Evolutionary conservation across 2,888 invertebrate genomes (phyloP), one percentile per base, ranked within the genome.

Genomic region (Cosmia trapezina): DNA sequence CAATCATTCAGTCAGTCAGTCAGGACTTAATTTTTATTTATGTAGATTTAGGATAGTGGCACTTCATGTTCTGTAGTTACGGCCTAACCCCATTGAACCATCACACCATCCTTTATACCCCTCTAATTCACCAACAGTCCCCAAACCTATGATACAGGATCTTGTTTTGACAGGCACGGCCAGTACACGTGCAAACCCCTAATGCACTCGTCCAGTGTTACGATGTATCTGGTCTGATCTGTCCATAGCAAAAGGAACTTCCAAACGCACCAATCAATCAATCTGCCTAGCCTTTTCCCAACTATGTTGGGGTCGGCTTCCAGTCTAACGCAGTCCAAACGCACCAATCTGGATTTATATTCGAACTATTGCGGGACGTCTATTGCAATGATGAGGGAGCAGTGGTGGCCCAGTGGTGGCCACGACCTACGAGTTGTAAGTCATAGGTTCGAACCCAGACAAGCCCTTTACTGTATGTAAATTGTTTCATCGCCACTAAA

Each of bases 191-290:
- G 43, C 14, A 49, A 56, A 37, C 47, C 37, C 11, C 11, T 41
- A 67, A 54, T 17, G 28, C 49, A 9, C 22, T 43, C 17, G 22
- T 19, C 19, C n/a, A 12, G 33, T 43, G 12, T 65, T 6, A 54
- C 65, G 49, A 56, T 37, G 37, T 22, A 12, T 33, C 11, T 37
- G 37, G 59, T 53, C 22, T 9, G 33, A 70, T 60, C 19, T 49
- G 19, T n/a, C 33, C 7, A 9, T 19, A n/a, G 14, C 14, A 17
- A 7, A 2, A 1, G 17, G n/a, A 45, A 17, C 53, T 59, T 60
- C 59, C 0, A 37, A 67, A 62, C 14, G 28, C 28, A 69, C 43
- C 28, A 53, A 62, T 47, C 41, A n/a, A 69, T 43, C 28, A 53
- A 62, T 47, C 41, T n/a, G 41, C n/a, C n/a, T n/a, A n/a, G n/a